Conservation (phyloP, 2,888 invertebrate genomes). For the Eretmocerus hayati region DNA sequence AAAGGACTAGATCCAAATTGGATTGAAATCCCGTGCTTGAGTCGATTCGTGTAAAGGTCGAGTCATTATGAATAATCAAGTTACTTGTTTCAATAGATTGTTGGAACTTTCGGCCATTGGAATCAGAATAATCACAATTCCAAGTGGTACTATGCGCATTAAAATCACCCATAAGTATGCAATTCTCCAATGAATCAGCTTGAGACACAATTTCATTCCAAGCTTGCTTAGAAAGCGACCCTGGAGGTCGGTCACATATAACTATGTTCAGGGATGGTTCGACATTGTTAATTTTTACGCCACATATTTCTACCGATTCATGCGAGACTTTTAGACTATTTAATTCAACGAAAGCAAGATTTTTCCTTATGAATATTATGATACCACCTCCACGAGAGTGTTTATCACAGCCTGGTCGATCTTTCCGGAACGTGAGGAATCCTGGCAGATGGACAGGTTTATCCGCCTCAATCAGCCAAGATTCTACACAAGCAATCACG, state of each 20-base stretch:
- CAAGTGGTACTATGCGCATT: slow-evolving; percentile 9
- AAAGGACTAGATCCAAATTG: slow-evolving; percentile 10
- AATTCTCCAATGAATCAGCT: neutral
- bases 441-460: neutral
- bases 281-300: neutral
- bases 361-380: neutral
- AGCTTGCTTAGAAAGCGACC: neutral
- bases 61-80: slow-evolving; percentile 11
- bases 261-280: neutral
- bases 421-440: neutral
- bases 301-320: neutral
- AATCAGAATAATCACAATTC: slow-evolving; percentile 9
- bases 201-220: neutral
- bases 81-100: slow-evolving; percentile 4
- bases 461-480: neutral
- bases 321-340: neutral
- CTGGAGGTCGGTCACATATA: slow-evolving; percentile 3
- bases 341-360: neutral
- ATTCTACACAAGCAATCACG: neutral
- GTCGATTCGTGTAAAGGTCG: slow-evolving; percentile 3
- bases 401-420: too few species aligned
- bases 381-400: neutral
- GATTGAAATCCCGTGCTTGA: neutral
- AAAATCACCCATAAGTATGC: slow-evolving; percentile 12
- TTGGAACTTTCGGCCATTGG: slow-evolving; percentile 1